phyloP scores from a whole-genome alignment of 64 coral and sea anemone species.

The Anthopleura sola region DNA sequence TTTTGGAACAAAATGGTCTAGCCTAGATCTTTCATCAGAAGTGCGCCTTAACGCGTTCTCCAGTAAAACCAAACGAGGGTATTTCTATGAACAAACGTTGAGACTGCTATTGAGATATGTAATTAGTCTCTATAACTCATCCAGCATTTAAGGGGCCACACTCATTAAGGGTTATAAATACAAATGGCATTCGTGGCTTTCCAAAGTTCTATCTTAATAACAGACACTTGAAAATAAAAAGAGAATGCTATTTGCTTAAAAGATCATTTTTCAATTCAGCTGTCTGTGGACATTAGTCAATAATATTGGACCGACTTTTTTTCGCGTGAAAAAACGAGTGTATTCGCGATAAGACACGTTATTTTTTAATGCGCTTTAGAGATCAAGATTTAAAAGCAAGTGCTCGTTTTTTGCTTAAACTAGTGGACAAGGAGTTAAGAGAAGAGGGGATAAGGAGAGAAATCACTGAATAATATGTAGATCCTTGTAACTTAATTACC shows the following conservation, averaged over 20 bases:
- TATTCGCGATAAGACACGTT: not conserved
- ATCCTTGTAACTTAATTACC: not conserved
- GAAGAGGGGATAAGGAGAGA: not conserved
- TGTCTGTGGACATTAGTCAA: not conserved
- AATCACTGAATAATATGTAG: not conserved
- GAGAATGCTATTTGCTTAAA: slow-evolving; percentile 9
- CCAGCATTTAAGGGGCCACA: not conserved
- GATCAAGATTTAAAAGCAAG: not conserved
- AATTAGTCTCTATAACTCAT: not conserved
- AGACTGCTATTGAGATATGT: not conserved
- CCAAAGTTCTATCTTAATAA: slow-evolving; percentile 4
- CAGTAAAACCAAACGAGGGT: not conserved
- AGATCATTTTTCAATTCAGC: slow-evolving; percentile 16
- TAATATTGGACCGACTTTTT: not conserved
- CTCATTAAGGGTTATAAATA: slow-evolving; percentile 14
- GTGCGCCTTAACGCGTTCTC: not conserved
- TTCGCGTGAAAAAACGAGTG: not conserved
- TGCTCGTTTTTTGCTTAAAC: not conserved
- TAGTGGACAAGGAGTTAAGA: not conserved
- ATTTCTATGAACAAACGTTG: not conserved
- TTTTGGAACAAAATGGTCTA: not conserved
- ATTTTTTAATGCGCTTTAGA: not conserved
- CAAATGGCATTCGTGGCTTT: slow-evolving; percentile 5
- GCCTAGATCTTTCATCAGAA: not conserved
- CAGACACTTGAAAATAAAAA: not conserved